Base-by-base conservation (phyloP, 2,797 vertebrate genomes). In the Acanthurus leucopareius region DNA sequence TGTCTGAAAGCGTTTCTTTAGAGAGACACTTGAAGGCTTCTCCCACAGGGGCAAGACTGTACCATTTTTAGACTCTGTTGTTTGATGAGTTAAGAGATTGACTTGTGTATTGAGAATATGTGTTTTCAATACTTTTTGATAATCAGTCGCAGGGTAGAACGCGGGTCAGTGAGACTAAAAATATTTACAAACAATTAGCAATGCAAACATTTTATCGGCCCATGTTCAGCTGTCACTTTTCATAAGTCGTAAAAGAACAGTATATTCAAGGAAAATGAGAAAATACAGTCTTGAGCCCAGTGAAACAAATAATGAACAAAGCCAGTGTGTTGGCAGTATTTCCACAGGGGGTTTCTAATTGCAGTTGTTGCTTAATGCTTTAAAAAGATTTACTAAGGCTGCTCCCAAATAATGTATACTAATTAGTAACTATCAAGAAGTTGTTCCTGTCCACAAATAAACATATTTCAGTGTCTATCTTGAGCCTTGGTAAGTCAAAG, bases 161-260 rank as follows among this genome's bases (percentile, higher is more conserved):
- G 20, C 61, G 63, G 77, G 85, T 87, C 90, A 73, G 51, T 63
- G 38, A 6, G 65, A 57, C 82, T 86, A 85, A 91, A 92, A 92
- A 91, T 89, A 92, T 88, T 89, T 73, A 71, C 86, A 54, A 73
- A 78, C 65, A 86, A 62, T 91, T 86, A 87, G 83, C 73, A 90
- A 92, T 90, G 89, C 88, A 93, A 94, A 93, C 83, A 85, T 84
- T 81, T 73, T 73, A 57, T 63, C n/a, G 7, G 35, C 70, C 54
- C 61, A 0, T 44, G 59, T 84, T 84, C 48, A 51, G 61, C 82
- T 90, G 88, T 86, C 86, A 84, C 42, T 35, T 54, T 45, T 74
- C 28, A 2, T 35, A 35, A 87, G 57, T 60, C 1, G 8, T 17
- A 40, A 78, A 10, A 63, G 67, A 79, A 73, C 79, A 70, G 56